phyloP scores from a whole-genome alignment of 2,797 vertebrate genomes.

The Crossoptilon crossoptilon region DNA sequence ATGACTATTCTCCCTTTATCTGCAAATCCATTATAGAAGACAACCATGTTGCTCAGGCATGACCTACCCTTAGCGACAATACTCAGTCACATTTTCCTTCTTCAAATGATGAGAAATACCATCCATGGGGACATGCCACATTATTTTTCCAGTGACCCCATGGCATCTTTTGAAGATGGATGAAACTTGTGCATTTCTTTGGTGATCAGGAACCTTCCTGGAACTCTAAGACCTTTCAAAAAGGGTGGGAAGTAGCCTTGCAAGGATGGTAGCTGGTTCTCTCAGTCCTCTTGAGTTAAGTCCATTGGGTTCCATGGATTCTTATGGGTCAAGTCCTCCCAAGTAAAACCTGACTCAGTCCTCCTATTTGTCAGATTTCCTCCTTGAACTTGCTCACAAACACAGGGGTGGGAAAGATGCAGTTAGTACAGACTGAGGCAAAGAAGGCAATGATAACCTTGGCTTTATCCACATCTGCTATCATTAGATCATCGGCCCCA shows the following conservation, averaged over 20 bases:
- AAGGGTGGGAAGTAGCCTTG: background rate
- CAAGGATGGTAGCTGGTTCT: background rate
- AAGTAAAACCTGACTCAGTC: background rate
- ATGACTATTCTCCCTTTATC: background rate
- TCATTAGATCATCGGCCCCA: background rate
- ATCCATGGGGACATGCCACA: background rate
- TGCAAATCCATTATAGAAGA: background rate
- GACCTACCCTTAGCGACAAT: background rate
- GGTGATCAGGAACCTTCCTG: background rate
- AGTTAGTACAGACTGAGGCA: background rate
- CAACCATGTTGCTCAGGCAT: background rate
- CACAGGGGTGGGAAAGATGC: background rate
- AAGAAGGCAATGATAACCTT: background rate
- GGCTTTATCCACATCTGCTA: background rate
- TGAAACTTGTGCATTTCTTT: background rate
- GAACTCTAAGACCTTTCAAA: background rate
- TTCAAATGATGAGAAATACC: background rate
- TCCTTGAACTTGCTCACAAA: background rate
- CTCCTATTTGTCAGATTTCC: background rate
- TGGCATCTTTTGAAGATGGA: background rate
- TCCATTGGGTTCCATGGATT: background rate
- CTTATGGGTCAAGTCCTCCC: background rate
- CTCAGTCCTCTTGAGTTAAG: background rate
- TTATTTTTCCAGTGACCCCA: background rate
- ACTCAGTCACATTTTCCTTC: background rate